Evolutionary conservation across 2,797 vertebrate genomes (phyloP).

Genomic region (Acomys russatus): DNA sequence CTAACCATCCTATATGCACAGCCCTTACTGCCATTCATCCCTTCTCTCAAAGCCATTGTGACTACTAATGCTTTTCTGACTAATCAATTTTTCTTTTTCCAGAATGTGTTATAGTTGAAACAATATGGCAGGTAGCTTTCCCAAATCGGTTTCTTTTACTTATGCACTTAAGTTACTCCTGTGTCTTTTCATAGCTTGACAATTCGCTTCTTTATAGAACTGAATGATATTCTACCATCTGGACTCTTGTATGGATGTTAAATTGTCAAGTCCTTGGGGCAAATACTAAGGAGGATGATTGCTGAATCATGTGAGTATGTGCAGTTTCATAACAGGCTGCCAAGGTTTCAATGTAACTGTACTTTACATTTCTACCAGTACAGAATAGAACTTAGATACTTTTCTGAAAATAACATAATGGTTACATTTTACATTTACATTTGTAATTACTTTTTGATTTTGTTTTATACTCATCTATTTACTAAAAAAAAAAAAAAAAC

Average conservation of each 20-base stretch:
- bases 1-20: neutral
- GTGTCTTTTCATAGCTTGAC: neutral
- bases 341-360: neutral
- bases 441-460: conserved; percentile 35
- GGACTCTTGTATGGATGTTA: neutral
- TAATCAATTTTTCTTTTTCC: neutral
- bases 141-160: neutral
- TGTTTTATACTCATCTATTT: neutral
- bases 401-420: neutral
- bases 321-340: neutral
- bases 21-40: neutral
- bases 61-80: neutral
- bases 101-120: neutral
- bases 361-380: neutral
- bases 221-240: neutral
- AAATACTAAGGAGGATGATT: conserved; percentile 1
- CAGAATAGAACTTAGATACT: neutral
- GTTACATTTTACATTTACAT: conserved; percentile 43
- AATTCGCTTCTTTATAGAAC: neutral
- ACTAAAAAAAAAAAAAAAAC: neutral
- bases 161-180: neutral
- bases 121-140: neutral
- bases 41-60: neutral
- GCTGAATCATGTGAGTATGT: neutral
- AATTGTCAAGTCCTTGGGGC: neutral